These are phyloP conservation scores for Echinometra lucunter DNA, from an alignment of 53 echinoderm and acorn worm genomes.

Conservation along the genomic window DNA sequence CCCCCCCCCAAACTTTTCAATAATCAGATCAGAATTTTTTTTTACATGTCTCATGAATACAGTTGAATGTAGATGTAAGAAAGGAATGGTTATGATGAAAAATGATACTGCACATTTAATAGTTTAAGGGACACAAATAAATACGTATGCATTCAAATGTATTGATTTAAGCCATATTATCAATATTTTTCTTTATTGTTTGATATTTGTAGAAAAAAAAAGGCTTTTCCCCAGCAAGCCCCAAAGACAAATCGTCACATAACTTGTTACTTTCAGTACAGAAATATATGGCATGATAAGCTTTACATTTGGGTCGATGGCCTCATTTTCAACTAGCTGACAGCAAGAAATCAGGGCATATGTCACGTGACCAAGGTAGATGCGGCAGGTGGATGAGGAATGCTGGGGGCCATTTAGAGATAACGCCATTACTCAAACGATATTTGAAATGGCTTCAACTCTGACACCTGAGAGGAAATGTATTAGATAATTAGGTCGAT, in stretches of 20 bases:
- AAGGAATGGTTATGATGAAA: no score
- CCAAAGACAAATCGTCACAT: not conserved
- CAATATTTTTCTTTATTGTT: no score
- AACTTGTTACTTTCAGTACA: not conserved
- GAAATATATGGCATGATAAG: not conserved
- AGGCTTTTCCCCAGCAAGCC: not conserved
- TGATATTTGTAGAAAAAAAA: not conserved
- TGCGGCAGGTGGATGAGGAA: constrained; percentile 9
- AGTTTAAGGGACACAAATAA: no score
- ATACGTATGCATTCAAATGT: no score
- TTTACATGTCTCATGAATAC: no score
- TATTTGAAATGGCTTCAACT: not conserved
- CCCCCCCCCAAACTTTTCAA: no score
- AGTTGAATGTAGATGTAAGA: no score
- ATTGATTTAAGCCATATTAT: no score
- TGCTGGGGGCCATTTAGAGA: not conserved
- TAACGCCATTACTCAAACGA: not conserved
- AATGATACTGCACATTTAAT: no score
- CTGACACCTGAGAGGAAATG: not conserved
- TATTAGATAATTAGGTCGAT: constrained; percentile 5
- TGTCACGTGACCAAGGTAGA: constrained; percentile 14
- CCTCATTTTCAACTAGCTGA: not conserved
- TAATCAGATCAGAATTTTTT: no score
- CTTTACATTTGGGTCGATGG: not conserved
- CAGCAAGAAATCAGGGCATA: constrained; percentile 9